phyloP scores from a whole-genome alignment of 1,140 invertebrate species.

The Centruroides vittatus region DNA sequence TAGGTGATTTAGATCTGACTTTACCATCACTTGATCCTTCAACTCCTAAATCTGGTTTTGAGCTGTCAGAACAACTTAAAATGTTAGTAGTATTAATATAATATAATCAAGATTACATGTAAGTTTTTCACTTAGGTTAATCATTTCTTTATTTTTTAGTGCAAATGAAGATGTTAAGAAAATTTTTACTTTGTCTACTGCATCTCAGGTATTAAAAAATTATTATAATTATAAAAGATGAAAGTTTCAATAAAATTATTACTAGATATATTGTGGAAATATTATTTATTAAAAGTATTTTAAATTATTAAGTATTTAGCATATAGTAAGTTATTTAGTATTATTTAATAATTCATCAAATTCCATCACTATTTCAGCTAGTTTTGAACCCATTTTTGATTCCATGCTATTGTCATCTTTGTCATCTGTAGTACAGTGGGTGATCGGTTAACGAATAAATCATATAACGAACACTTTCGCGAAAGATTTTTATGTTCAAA shows the following conservation, averaged over 20 bases:
- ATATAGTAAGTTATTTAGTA: too few species aligned
- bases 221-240: background rate
- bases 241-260: background rate
- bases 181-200: constrained; percentile 2
- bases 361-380: too few species aligned
- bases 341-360: too few species aligned
- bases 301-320: too few species aligned
- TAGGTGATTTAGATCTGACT: background rate
- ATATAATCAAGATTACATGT: background rate
- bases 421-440: too few species aligned
- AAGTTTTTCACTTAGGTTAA: background rate
- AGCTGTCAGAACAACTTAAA: constrained; percentile 11
- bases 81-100: background rate
- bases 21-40: constrained; percentile 1
- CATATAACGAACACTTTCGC: too few species aligned
- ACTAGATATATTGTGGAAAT: too few species aligned
- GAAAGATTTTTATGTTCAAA: too few species aligned
- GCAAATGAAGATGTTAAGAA: constrained; percentile 3
- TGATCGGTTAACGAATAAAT: too few species aligned
- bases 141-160: background rate
- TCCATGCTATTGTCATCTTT: too few species aligned
- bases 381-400: too few species aligned
- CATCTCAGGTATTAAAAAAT: constrained; percentile 2
- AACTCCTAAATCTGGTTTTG: constrained; percentile 6
- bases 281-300: too few species aligned